A percentile compares a stretch with the other conserved stretches of the same genome.
phyloP scores from a whole-genome alignment of 2,113 vertebrate genomes.

The Pygathrix nemaeus region DNA sequence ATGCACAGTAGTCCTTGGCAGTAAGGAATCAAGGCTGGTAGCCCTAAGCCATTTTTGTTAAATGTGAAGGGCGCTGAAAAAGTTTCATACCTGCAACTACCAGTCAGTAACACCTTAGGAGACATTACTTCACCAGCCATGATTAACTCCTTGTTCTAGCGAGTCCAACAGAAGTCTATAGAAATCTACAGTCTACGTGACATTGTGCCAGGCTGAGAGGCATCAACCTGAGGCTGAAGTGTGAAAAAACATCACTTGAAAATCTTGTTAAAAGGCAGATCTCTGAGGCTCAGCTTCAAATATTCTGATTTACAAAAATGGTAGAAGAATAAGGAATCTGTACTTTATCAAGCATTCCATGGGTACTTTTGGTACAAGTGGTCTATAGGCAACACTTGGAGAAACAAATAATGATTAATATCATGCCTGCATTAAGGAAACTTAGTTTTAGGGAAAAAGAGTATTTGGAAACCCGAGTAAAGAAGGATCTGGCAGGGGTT shows the following conservation, averaged over 20 bases:
- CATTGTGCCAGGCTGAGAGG: neutral
- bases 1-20: neutral
- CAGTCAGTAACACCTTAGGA: neutral
- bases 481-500: neutral
- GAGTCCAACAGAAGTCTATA: neutral
- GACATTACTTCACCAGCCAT: neutral
- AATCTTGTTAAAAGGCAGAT: neutral
- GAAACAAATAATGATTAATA: neutral
- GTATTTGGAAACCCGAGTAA: neutral
- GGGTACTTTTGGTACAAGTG: neutral
- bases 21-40: neutral
- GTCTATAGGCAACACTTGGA: neutral
- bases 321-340: neutral
- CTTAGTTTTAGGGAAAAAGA: neutral
- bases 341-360: neutral
- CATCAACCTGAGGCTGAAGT: neutral
- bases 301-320: neutral
- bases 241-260: neutral
- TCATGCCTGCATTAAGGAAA: neutral
- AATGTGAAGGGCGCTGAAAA: neutral
- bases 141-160: neutral
- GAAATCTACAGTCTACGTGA: neutral
- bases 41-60: neutral
- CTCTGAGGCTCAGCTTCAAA: neutral
- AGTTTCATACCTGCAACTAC: neutral